Evolutionary conservation across 1,140 invertebrate genomes (phyloP).

Genomic region (Drosophila ogumai): DNA sequence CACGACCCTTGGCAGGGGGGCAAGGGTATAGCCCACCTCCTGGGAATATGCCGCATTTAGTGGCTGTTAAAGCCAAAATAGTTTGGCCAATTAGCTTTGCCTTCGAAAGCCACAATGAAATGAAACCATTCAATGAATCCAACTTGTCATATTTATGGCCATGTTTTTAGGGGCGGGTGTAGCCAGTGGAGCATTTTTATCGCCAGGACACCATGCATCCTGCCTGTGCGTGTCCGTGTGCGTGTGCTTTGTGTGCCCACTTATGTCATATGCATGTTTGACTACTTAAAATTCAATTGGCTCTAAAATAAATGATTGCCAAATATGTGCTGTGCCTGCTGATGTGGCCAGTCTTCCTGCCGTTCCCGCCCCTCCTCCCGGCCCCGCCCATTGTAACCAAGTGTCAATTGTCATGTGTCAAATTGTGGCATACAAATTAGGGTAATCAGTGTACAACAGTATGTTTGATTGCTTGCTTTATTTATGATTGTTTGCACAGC

Average conservation of each 20-base stretch:
- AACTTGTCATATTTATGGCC: conserved; percentile 62
- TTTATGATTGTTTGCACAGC: conserved; percentile 65
- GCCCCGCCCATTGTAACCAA: conserved; percentile 55
- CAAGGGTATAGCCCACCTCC: no score
- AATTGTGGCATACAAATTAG: conserved; percentile 70
- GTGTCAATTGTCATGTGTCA: conserved; percentile 70
- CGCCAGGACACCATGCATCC: conserved; percentile 32
- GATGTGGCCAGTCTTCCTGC: neutral
- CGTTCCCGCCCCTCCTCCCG: neutral
- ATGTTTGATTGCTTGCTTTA: conserved; percentile 71
- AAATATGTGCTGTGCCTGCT: conserved; percentile 47
- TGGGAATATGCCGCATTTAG: conserved; percentile 12
- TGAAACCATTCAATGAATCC: conserved; percentile 50
- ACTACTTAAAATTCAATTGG: conserved; percentile 68
- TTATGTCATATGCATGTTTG: conserved; percentile 63
- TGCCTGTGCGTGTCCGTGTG: neutral
- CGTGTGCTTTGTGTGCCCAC: conserved; percentile 18
- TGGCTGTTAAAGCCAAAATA: conserved; percentile 49
- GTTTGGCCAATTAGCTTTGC: conserved; percentile 50
- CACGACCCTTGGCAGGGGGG: conserved; percentile 21
- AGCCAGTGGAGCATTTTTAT: conserved; percentile 28
- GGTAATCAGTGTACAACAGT: conserved; percentile 65
- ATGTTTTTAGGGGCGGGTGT: conserved; percentile 1
- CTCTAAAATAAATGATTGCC: conserved; percentile 65
- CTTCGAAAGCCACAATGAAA: conserved; percentile 23